Evolutionary conservation across 2,113 vertebrate genomes (phyloP), one percentile per base, ranked within the genome.

Genomic region (Heloderma charlesbogerti): DNA sequence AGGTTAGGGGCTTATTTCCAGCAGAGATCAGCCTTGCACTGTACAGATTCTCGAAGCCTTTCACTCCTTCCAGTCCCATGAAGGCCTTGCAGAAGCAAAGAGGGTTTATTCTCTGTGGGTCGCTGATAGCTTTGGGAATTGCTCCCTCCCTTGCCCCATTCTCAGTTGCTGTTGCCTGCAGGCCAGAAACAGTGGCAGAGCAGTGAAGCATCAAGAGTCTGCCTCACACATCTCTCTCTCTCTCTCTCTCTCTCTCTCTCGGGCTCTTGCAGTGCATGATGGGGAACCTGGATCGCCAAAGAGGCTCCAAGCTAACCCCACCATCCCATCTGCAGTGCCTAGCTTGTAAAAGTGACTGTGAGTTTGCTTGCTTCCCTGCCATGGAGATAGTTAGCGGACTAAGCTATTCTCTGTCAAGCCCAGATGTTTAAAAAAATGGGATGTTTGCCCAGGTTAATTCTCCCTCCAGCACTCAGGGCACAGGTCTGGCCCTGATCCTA

Each of bases 41-140:
- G 93, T 91, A 90, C 89, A 88, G 89, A 88, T 74, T 60, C 29
- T 85, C 94, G 82, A 92, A 93, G 93, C 93, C 81, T 93, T 92
- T 95, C 90, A 85, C 91, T 93, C 81, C 93, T 89, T 86, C 93
- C 92, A 92, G 94, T 95, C 94, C 87, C 88, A 69, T 94, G 93
- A 95, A 94, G 94, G 86, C 88, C 91, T 95, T 93, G 91, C 91
- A 88, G 88, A 95, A 75, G 82, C 92, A 40, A 54, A 89, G 75
- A 93, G 86, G 94, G 89, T 83, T 94, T 89, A 91, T 86, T 92
- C 88, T 94, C 94, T 94, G 93, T 93, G 92, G 93, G 94, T 82
- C 63, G 2, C 92, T 86, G 95, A 93, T 95, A 94, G 95, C 83
- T 0, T 45, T 29, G 48, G 40, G 4, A 43, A 48, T 20, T 10